A percentile compares a stretch with the other conserved stretches of the same genome.
phyloP scores from a whole-genome alignment of 2,888 invertebrate genomes.

The Rotaria socialis region DNA sequence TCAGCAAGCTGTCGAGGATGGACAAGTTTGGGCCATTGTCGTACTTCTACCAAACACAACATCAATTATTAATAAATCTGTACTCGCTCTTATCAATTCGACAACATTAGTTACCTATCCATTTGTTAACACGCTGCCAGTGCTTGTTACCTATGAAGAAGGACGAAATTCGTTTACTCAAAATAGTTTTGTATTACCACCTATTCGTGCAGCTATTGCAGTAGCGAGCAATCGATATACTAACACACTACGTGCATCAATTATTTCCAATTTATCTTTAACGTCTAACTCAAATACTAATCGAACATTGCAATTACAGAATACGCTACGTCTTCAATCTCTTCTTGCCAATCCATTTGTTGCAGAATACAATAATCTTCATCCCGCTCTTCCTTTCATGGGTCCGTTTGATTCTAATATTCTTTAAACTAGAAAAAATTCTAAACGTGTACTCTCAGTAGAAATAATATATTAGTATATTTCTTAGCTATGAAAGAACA shows the following conservation, averaged over 20 bases:
- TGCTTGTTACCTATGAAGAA: not conserved
- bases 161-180: not conserved
- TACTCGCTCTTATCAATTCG: not conserved
- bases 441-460: no score
- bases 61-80: not conserved
- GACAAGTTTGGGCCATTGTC: not conserved
- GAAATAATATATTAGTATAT: no score
- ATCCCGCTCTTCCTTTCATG: not conserved
- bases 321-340: not conserved
- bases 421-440: no score
- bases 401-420: not conserved
- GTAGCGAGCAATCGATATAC: not conserved
- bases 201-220: not conserved
- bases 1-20: not conserved
- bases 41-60: not conserved
- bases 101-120: not conserved
- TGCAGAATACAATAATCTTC: not conserved
- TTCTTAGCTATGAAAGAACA: no score
- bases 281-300: not conserved
- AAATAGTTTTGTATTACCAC: not conserved
- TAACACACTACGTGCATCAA: not conserved
- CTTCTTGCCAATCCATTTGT: not conserved
- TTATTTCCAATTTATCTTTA: not conserved
- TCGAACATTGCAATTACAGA: not conserved
- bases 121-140: not conserved